Conservation (phyloP, 2,888 invertebrate genomes). For the Furcula furcula region DNA sequence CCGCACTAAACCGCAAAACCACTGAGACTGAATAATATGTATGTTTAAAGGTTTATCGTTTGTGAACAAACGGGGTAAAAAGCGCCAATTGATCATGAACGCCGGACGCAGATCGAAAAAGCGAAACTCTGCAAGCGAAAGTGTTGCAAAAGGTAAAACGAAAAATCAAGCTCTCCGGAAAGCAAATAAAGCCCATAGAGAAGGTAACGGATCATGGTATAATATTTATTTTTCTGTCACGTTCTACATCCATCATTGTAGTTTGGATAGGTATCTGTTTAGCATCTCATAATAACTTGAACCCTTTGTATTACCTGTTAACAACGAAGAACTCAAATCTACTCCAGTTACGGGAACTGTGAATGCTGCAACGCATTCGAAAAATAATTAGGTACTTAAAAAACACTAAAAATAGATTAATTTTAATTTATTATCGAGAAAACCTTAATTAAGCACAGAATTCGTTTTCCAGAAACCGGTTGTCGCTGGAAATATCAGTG, state of each 20-base stretch:
- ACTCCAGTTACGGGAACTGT: too few species aligned
- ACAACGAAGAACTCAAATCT: too few species aligned
- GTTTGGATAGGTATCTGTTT: too few species aligned
- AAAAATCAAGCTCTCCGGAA: conserved; percentile 3
- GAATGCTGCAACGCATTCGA: too few species aligned
- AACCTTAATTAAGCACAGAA: too few species aligned
- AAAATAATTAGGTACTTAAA: too few species aligned
- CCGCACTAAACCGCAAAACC: too few species aligned
- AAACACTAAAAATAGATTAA: too few species aligned
- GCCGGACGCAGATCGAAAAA: conserved; percentile 1
- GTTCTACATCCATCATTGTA: not conserved
- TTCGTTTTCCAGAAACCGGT: conserved; percentile 2
- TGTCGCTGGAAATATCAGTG: conserved; percentile 59
- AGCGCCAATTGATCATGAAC: conserved; percentile 39
- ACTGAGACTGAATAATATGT: not conserved
- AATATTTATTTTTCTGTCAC: not conserved
- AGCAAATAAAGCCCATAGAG: conserved; percentile 1
- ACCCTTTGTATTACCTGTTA: too few species aligned
- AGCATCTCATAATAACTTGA: too few species aligned
- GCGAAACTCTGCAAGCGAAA: not conserved
- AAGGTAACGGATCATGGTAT: not conserved
- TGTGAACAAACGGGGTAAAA: conserved; percentile 34
- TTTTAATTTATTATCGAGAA: too few species aligned
- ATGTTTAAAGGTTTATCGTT: conserved; percentile 25
- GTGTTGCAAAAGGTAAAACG: not conserved